Evolutionary conservation across 2,888 invertebrate species (phyloP).

Genomic region (Scaptomyza reducta): DNA sequence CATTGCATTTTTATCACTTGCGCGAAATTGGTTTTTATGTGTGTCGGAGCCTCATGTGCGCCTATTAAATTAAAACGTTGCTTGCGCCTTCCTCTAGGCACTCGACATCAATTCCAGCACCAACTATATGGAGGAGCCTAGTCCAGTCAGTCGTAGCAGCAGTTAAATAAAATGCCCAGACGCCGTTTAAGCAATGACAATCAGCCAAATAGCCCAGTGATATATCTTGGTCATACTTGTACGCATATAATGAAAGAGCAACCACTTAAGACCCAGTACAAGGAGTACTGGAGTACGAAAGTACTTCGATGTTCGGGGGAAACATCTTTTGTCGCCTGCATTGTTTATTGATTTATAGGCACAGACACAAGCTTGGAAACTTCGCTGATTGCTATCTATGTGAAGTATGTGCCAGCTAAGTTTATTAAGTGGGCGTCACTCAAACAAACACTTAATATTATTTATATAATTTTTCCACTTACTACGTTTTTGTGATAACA

Average conservation of each 20-base stretch:
- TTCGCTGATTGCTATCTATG: constrained; percentile 53
- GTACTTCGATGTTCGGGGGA: constrained; percentile 15
- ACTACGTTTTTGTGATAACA: constrained; percentile 11
- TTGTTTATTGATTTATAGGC: constrained; percentile 76
- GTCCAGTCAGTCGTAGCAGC: constrained; percentile 20
- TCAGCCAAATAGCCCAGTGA: constrained; percentile 71
- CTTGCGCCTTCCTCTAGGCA: constrained; percentile 49
- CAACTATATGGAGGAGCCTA: constrained; percentile 6
- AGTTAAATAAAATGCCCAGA: constrained; percentile 70
- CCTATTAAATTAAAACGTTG: constrained; percentile 74
- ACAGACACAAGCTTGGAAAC: constrained; percentile 20
- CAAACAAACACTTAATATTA: constrained; percentile 5
- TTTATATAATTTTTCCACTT: constrained; percentile 37
- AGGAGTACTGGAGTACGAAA: constrained; percentile 9
- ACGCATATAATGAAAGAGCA: constrained; percentile 42
- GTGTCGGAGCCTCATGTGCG: constrained; percentile 61
- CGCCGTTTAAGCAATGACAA: constrained; percentile 74
- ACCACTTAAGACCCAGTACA: constrained; percentile 35
- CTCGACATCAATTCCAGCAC: constrained; percentile 53
- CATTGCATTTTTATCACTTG: constrained; percentile 79
- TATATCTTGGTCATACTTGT: constrained; percentile 46
- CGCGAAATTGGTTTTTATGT: constrained; percentile 79
- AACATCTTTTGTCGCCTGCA: constrained; percentile 43
- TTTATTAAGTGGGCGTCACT: constrained; percentile 25
- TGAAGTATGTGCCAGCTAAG: constrained; percentile 1